A percentile compares a stretch with the other conserved stretches of the same genome.
Evolutionary conservation across 2,797 vertebrate species (phyloP).

Genomic region (Steatocranus sp.): DNA sequence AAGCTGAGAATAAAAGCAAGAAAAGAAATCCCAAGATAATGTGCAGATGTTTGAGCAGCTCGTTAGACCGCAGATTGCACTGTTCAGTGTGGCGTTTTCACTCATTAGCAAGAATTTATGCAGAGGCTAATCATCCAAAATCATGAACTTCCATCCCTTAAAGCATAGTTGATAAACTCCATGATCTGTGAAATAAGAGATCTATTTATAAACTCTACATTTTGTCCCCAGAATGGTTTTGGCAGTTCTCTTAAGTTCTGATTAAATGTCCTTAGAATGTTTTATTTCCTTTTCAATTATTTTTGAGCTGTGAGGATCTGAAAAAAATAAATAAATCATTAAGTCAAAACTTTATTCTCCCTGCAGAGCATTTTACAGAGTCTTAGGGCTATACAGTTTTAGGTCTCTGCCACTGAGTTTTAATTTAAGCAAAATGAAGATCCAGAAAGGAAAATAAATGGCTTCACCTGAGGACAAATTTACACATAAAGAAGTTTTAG

Average conservation of each 20-base stretch:
- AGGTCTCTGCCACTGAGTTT: constrained; percentile 12
- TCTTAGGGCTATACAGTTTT: not conserved
- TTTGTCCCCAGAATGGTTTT: not conserved
- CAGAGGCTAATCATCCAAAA: constrained; percentile 29
- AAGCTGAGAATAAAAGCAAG: not conserved
- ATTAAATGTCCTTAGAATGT: not conserved
- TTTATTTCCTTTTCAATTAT: constrained; percentile 15
- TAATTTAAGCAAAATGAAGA: constrained; percentile 39
- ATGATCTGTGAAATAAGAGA: not conserved
- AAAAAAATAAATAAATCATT: not conserved
- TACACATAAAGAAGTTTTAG: not conserved
- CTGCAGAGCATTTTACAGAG: not conserved
- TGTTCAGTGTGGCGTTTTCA: constrained; percentile 7
- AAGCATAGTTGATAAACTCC: not conserved
- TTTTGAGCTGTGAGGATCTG: not conserved
- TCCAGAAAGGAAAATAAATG: not conserved
- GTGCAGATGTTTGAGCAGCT: constrained; percentile 29
- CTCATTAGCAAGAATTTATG: constrained; percentile 41
- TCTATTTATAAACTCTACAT: not conserved
- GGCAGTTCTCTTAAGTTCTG: not conserved
- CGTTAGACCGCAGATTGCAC: not conserved
- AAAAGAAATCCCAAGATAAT: not conserved
- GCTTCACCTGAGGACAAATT: not conserved
- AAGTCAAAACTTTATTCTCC: constrained; percentile 2
- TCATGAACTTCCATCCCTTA: constrained; percentile 3